These are phyloP conservation scores for Chlamydotis undulata DNA, from an alignment of 2,113 vertebrate genomes.

Conservation along the genomic window DNA sequence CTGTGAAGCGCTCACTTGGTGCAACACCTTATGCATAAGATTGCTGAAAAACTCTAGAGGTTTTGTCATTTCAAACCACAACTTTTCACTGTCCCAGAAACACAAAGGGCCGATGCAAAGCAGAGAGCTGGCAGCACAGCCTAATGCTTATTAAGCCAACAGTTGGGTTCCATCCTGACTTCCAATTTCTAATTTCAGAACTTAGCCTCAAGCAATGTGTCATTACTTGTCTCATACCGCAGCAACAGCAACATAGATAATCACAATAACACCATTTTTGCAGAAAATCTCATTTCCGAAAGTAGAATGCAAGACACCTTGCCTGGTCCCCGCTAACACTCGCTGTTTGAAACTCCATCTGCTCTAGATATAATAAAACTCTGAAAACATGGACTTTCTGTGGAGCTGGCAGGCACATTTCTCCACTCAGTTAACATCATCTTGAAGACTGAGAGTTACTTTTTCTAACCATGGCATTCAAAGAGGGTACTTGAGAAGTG, in stretches of 20 bases:
- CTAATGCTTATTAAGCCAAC: background rate
- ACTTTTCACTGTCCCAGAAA: background rate
- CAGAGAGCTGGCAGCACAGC: background rate
- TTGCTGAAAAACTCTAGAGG: background rate
- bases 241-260: background rate
- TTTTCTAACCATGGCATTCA: background rate
- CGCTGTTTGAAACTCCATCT: background rate
- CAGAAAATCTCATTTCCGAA: constrained; percentile 24
- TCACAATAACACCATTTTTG: background rate
- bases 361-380: background rate
- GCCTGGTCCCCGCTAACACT: accelerated
- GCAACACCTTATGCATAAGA: background rate
- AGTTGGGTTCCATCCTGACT: background rate
- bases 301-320: background rate
- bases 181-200: constrained; percentile 12
- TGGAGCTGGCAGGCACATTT: background rate
- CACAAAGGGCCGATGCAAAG: background rate
- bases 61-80: background rate
- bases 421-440: background rate
- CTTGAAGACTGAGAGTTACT: background rate
- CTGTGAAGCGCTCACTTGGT: background rate
- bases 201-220: background rate
- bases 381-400: background rate
- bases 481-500: background rate
- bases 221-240: background rate